Base-by-base conservation (phyloP, 1,140 invertebrate species). In the Pygmarrhopalites habei region DNA sequence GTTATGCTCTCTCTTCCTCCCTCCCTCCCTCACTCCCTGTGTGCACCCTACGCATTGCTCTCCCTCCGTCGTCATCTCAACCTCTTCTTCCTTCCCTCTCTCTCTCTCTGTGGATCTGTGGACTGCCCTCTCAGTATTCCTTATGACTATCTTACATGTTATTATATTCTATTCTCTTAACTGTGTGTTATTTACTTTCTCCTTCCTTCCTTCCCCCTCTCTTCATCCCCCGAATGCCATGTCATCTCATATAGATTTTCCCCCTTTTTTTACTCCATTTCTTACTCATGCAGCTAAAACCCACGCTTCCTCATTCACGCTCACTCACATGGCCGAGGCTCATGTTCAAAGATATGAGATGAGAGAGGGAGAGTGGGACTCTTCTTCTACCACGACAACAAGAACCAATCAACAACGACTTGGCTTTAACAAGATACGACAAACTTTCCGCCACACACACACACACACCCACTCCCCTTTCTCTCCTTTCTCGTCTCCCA, bases 1-100 rank as follows among this genome's bases (percentile, higher is more conserved):
- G 21, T 64, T 44, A 35, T 26, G 58, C 35, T 53, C 35, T 23
- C 59, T 53, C 49, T 52, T 21, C 39, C 41, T 56, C 47, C 17
- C 19, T 12, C 19, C 26, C 51, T 53, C 51, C 55, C 7, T 57
- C 15, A 7, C 25, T 15, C 17, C 19, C 10, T 17, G 5, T 57
- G 10, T 14, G 3, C 5, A 7, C 15, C 25, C 39, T 39, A 3
- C n/a, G 5, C 10, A 32, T 41, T 14, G 3, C 17, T 41, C 55
- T 39, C 17, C 29, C 25, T 15, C 55, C 32, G 32, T 35, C 32
- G 15, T 35, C 32, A 35, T n/a, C n/a, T n/a, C n/a, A n/a, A n/a
- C n/a, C n/a, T n/a, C n/a, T n/a, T n/a, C n/a, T n/a, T n/a, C n/a
- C n/a, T n/a, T n/a, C n/a, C n/a, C n/a, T n/a, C n/a, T n/a, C n/a